These are phyloP conservation scores for Megaceryle torquata DNA, from an alignment of 2,113 vertebrate genomes.

Conservation along the genomic window DNA sequence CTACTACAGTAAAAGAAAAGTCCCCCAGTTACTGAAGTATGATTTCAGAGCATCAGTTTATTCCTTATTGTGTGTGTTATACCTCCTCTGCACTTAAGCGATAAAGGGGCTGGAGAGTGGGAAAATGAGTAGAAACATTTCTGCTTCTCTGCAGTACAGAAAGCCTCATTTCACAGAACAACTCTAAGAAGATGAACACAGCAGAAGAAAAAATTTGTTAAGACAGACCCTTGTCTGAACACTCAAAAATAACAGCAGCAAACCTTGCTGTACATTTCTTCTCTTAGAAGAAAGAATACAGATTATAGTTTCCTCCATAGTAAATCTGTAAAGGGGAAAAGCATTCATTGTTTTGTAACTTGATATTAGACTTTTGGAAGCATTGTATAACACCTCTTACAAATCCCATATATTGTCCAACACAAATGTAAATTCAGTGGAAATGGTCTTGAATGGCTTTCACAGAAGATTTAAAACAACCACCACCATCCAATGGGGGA, in stretches of 20 bases:
- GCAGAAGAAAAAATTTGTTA: background rate
- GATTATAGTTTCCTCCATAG: background rate
- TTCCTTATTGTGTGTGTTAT: background rate
- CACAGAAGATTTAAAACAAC: background rate
- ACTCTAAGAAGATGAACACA: background rate
- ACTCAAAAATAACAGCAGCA: background rate
- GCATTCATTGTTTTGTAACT: rapidly evolving
- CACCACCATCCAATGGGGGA: no score
- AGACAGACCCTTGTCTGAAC: background rate
- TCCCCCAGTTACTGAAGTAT: background rate
- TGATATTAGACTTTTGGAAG: background rate
- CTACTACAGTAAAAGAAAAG: no score
- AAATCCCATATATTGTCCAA: background rate
- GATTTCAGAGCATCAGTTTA: background rate
- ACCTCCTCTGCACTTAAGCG: background rate
- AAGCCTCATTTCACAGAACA: background rate
- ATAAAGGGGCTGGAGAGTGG: background rate
- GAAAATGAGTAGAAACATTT: background rate
- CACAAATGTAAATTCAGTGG: background rate
- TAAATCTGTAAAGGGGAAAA: background rate
- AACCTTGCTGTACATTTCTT: background rate
- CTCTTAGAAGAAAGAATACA: background rate
- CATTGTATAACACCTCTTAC: rapidly evolving
- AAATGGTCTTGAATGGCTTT: background rate
- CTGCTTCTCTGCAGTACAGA: background rate